Base-by-base conservation (phyloP, 2,113 vertebrate genomes). In the Excalfactoria chinensis region DNA sequence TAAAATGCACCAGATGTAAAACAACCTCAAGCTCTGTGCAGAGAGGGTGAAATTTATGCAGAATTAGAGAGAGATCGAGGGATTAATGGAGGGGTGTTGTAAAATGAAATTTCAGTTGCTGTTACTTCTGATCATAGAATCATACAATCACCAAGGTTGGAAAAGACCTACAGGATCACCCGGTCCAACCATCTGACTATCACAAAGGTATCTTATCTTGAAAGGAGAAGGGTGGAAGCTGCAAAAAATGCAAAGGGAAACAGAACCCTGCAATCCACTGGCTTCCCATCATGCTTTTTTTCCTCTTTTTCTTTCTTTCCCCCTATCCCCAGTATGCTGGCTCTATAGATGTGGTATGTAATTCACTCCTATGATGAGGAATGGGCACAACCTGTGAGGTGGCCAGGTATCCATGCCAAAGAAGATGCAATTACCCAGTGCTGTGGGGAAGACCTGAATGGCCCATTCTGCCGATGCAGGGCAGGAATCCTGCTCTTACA, bases 1-100 rank as follows among this genome's bases (percentile, higher is more conserved):
- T 84, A 91, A 96, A 90, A 91, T 89, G 59, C 79, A 82, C 70
- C 93, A 97, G 88, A 96, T 96, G 93, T 88, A 95, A 88, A 95
- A 59, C 63, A 86, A 90, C 37, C 37, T 76, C 4, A 4, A 83
- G 67, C 70, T 93, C 59, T 6, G 11, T 53, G 60, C 87, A 86
- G 70, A 85, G 78, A 76, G 79, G 34, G 34, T 80, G 83, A 92
- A 93, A 94, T 91, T 84, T 88, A 82, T 95, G 93, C 81, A 90
- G 86, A 59, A 75, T 48, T 96, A 70, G 48, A 86, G 94, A 92
- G 90, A 94, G 70, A 89, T 80, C 56, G 66, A 69, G 56, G 64
- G 64, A 93, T 91, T 92, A 95, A 63, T 1, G 1, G 59, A 94
- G 28, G 74, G 21, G 18, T 82, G 62, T 60, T 95, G 80, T 15